phyloP scores from a whole-genome alignment of 2,797 vertebrate genomes.

The Zalophus californianus region DNA sequence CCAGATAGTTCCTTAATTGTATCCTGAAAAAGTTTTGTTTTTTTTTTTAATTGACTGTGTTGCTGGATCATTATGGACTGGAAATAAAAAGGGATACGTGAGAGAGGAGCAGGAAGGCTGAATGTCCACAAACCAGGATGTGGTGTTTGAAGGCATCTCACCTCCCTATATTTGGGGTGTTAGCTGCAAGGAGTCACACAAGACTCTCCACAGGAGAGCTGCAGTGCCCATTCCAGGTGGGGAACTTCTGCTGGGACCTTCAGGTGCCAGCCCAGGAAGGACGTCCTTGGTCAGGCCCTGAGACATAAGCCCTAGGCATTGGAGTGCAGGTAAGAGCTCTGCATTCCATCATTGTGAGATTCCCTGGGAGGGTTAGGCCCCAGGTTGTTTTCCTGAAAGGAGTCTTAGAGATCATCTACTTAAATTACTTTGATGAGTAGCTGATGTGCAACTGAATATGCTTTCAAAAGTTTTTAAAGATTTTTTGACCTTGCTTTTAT shows the following conservation, averaged over 20 bases:
- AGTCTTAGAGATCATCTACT: neutral
- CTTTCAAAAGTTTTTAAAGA: neutral
- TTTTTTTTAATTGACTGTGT: neutral
- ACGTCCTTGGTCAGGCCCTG: neutral
- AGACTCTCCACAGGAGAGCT: neutral
- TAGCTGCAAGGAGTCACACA: neutral
- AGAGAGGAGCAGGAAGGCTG: neutral
- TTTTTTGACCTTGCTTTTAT: neutral
- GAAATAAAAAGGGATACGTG: neutral
- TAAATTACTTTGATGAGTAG: neutral
- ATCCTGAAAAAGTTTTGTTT: neutral
- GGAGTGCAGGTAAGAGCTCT: rapidly evolving
- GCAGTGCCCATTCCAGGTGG: neutral
- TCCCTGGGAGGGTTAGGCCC: neutral
- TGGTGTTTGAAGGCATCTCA: neutral
- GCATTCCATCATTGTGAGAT: neutral
- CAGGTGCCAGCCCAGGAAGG: neutral
- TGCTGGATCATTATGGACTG: neutral
- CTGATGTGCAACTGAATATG: neutral
- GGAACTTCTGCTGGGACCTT: neutral
- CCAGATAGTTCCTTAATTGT: neutral
- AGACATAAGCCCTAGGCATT: neutral
- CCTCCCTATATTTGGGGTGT: neutral
- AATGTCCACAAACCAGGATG: neutral
- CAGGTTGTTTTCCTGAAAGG: neutral